phyloP scores from a whole-genome alignment of 2,888 invertebrate genomes.

The Antheraea yamamai region DNA sequence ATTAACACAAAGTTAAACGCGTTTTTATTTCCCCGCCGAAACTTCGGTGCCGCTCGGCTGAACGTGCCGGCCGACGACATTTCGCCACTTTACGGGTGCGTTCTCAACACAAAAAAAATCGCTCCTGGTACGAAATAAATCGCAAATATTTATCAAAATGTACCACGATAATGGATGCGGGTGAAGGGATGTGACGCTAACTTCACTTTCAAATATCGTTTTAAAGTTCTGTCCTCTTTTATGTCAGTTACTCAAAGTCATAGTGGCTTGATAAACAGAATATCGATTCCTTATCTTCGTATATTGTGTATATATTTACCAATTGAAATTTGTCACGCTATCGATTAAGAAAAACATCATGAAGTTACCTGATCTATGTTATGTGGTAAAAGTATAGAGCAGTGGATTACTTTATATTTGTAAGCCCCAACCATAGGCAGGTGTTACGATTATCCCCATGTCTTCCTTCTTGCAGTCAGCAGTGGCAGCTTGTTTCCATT shows the following conservation, averaged over 20 bases:
- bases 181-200: conserved; percentile 44
- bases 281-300: no score
- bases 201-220: conserved; percentile 6
- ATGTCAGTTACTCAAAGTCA: background rate
- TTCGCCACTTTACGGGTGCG: conserved; percentile 62
- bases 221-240: background rate
- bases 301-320: no score
- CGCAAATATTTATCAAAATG: conserved; percentile 76
- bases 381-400: no score
- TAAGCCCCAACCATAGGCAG: no score
- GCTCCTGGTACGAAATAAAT: conserved; percentile 72
- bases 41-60: conserved; percentile 66
- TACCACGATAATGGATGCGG: conserved; percentile 47
- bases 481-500: no score
- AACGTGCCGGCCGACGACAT: conserved; percentile 58
- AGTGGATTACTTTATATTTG: no score
- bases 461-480: no score
- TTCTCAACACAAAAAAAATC: conserved; percentile 62
- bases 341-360: no score
- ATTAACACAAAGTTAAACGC: conserved; percentile 82
- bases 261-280: no score
- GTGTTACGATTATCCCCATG: no score
- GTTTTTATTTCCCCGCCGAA: conserved; percentile 77
- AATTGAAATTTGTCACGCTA: no score
- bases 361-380: no score